A percentile compares a stretch with the other conserved stretches of the same genome.
These are phyloP conservation scores for Shinisaurus crocodilurus DNA, from an alignment of 2,113 vertebrate genomes.

Conservation along the genomic window DNA sequence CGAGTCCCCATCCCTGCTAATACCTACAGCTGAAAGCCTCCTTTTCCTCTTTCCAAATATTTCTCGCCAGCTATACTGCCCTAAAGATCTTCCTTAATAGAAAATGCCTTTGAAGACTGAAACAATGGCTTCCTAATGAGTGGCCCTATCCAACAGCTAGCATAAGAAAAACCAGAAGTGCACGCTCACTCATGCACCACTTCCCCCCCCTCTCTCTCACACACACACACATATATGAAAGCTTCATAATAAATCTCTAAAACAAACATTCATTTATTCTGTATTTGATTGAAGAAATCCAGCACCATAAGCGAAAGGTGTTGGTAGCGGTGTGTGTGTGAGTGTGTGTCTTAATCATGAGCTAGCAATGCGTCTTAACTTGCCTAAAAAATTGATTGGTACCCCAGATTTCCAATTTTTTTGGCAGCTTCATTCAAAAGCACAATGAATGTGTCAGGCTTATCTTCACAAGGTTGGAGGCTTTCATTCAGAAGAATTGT, in stretches of 20 bases:
- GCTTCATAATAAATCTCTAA: conserved; percentile 68
- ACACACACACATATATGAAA: conserved; percentile 60
- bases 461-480: conserved; percentile 50
- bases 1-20: no score
- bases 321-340: neutral
- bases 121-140: conserved; percentile 78
- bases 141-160: conserved; percentile 62
- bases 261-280: conserved; percentile 42
- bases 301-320: conserved; percentile 20
- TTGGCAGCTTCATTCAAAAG: neutral
- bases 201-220: neutral
- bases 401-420: neutral
- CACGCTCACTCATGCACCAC: neutral
- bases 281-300: conserved; percentile 50
- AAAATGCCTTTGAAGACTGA: conserved; percentile 69
- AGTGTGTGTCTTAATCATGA: neutral
- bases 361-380: neutral
- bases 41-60: conserved; percentile 47
- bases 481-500: conserved; percentile 47
- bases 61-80: conserved; percentile 60
- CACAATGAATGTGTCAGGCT: conserved; percentile 38
- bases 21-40: conserved; percentile 59
- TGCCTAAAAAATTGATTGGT: neutral
- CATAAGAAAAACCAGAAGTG: neutral
- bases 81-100: conserved; percentile 74